These are phyloP conservation scores for Aleadryas rufinucha DNA, from an alignment of 2,113 vertebrate species.

Conservation along the genomic window DNA sequence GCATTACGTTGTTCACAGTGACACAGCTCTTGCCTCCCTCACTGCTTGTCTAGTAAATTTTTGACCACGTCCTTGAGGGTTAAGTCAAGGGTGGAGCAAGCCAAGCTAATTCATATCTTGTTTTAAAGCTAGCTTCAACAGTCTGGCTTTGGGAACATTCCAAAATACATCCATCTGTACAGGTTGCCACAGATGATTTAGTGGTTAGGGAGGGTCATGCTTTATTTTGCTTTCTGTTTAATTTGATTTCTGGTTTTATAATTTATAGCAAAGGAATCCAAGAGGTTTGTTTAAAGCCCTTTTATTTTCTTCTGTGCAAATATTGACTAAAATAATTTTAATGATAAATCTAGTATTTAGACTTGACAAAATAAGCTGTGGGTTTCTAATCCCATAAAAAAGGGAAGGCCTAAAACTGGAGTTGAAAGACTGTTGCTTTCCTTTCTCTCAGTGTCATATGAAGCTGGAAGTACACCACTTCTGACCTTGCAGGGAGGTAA, in stretches of 20 bases:
- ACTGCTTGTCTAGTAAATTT: neutral
- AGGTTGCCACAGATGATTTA: constrained; percentile 11
- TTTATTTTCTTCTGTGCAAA: constrained; percentile 7
- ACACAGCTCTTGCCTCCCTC: neutral
- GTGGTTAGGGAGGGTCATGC: neutral
- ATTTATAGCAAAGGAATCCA: constrained; percentile 13
- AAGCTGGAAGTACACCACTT: neutral
- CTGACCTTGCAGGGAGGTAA: neutral
- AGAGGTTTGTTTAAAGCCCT: neutral
- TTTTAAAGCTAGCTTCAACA: neutral
- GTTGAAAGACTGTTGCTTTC: neutral
- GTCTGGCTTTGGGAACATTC: neutral
- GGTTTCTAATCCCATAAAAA: neutral
- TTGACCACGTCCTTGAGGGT: neutral
- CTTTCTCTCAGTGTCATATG: neutral
- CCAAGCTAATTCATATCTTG: neutral
- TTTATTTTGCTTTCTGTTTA: constrained; percentile 23
- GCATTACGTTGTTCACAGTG: neutral
- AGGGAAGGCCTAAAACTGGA: neutral
- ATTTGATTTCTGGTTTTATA: constrained; percentile 32
- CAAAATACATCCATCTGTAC: constrained; percentile 1
- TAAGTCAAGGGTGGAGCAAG: neutral
- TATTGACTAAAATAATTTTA: constrained; percentile 18
- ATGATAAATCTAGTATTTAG: neutral
- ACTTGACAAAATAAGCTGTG: neutral